Base-by-base conservation (phyloP, 2,888 invertebrate species). In the Cheilosia vulpina region DNA sequence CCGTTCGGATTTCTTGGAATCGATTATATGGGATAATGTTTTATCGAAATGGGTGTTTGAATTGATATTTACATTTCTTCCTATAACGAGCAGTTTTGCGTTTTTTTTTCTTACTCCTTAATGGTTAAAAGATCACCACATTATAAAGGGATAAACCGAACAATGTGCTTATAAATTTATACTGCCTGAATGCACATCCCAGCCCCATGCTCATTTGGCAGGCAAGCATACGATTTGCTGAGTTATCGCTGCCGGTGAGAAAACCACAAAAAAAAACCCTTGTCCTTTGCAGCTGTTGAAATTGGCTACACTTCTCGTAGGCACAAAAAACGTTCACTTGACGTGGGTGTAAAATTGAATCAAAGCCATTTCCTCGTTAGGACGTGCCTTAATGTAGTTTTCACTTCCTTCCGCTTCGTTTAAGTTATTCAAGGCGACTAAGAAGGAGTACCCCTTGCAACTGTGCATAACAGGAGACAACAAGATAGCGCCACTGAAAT, bases 341-440 rank as follows among this genome's bases (percentile, higher is more conserved):
- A 60, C 68, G 78, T 79, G 73, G 68, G 80, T 79, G 79, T 57
- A 43, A 69, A 83, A 83, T 79, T 57, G 50, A 83, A 79, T 83
- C 79, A 73, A n/a, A 78, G 13, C 15, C 73, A 69, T 79, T 79
- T 79, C 73, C 72, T 69, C 57, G 53, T 62, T n/a, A 45, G 47
- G 50, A n/a, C n/a, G 41, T 53, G 13, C 41, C 31, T 34, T 41
- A 63, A 63, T 47, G 17, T 57, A 65, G 53, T 63, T 55, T 63
- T 38, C 19, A 69, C 34, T 78, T 41, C 13, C 57, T 52, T 57
- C 21, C 50, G 27, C 66, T 55, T 71, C 55, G 52, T 60, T 71
- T 79, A 60, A 76, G 43, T 66, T 58, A 60, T 68, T 66, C 58
- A 52, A 43, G 17, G 50, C 38, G 11, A 38, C 13, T 19, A 60